Evolutionary conservation across 1,140 invertebrate genomes (phyloP).

Genomic region (Drosophila asahinai): DNA sequence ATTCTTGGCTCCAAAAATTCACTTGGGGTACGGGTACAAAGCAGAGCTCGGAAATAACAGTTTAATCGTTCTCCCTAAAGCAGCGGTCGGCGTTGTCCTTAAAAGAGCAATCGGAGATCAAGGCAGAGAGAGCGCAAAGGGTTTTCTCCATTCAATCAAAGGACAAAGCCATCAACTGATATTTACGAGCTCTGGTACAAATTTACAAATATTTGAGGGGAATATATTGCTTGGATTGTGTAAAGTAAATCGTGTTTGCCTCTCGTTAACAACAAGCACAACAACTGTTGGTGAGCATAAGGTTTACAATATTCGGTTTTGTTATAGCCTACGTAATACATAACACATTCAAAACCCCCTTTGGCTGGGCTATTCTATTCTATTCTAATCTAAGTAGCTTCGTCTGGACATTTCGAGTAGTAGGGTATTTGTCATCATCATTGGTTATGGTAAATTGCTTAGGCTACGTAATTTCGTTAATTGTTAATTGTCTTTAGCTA

Average conservation of each 20-base stretch:
- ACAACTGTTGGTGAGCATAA: constrained; percentile 83
- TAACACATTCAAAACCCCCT: constrained; percentile 51
- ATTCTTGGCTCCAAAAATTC: constrained; percentile 40
- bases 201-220: constrained; percentile 57
- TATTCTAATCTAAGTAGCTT: constrained; percentile 62
- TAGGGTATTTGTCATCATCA: constrained; percentile 11
- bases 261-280: constrained; percentile 69
- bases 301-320: constrained; percentile 70
- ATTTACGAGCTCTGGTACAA: constrained; percentile 51
- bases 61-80: neutral
- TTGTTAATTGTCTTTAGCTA: constrained; percentile 36
- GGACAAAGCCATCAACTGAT: neutral
- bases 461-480: constrained; percentile 34
- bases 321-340: constrained; percentile 35
- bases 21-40: constrained; percentile 2
- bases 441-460: constrained; percentile 32
- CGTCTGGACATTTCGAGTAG: constrained; percentile 66
- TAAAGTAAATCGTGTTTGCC: constrained; percentile 59
- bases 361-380: constrained; percentile 48
- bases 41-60: constrained; percentile 8
- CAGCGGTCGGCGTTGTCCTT: no score
- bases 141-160: no score
- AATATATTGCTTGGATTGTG: constrained; percentile 33
- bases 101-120: no score
- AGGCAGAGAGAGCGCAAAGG: neutral